Percentiles rank a stretch among this genome's conserved stretches.
These are phyloP conservation scores for Solenopsis invicta DNA, from an alignment of 1,140 invertebrate genomes.

Conservation along the genomic window DNA sequence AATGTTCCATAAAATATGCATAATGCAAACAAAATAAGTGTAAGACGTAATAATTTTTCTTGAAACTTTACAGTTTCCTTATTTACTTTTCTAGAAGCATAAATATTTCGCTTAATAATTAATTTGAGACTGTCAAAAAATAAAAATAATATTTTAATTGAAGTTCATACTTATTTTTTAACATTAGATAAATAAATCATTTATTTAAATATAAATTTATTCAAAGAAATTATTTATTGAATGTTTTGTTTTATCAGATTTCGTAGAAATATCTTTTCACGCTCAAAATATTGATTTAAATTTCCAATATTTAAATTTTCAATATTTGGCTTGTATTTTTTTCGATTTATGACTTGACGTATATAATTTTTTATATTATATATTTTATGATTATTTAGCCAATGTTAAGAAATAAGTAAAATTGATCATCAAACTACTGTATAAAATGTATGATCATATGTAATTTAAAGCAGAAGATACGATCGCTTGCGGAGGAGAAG, in stretches of 20 bases:
- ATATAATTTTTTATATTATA: neutral
- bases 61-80: too few relatives aligned
- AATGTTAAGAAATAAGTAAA: slow-evolving; percentile 4
- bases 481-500: neutral
- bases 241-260: neutral
- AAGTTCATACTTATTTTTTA: too few relatives aligned
- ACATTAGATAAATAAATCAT: too few relatives aligned
- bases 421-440: neutral
- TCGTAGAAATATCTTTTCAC: neutral
- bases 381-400: neutral
- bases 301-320: neutral
- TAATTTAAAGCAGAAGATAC: slow-evolving; percentile 7
- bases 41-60: too few relatives aligned
- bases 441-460: neutral
- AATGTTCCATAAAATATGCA: too few relatives aligned
- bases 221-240: too few relatives aligned
- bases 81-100: too few relatives aligned
- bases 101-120: too few relatives aligned
- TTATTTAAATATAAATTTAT: too few relatives aligned
- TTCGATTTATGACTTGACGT: neutral
- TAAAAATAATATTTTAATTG: too few relatives aligned
- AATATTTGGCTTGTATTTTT: neutral
- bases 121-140: too few relatives aligned
- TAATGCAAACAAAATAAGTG: too few relatives aligned
- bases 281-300: neutral